Evolutionary conservation across 2,113 vertebrate genomes (phyloP), one percentile per base, ranked within the genome.

Genomic region (Daboia siamensis): DNA sequence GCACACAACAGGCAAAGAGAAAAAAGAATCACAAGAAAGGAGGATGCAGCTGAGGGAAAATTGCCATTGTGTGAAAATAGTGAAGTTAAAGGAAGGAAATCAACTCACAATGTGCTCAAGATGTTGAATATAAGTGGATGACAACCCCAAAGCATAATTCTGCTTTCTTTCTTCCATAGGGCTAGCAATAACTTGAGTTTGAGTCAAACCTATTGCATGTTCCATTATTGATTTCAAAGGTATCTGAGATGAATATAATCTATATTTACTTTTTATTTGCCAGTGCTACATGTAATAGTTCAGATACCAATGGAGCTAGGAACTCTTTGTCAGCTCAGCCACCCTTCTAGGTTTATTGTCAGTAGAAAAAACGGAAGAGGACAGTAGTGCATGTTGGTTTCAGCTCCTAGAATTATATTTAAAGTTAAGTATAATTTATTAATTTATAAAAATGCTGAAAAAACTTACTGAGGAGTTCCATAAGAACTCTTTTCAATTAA

Each of bases 31-130:
- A 94, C 87, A 92, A 92, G 64, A 23, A 56, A 64, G 89, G 39
- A 87, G 6, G 92, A 95, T 94, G 95, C 96, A 97, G 96, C 96
- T 96, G 96, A 88, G 44, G 80, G 57, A 92, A 56, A 95, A 95
- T 93, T 95, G 91, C 91, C 39, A 74, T 96, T 91, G 90, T 94
- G 55, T 94, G 80, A 95, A 92, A 96, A 90, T 93, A 96, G 94
- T 93, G 95, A 84, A 94, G 95, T 89, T 94, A 87, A 24, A 80
- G 92, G 93, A 94, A 94, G 93, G 69, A 95, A 96, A 54, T 90
- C 44, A 92, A 87, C 59, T 54, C 52, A 93, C 94, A 95, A 94
- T 91, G 93, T 92, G 85, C 87, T 48, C 90, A 52, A 39, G 39
- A 94, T 94, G 88, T 17, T 91, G 93, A 96, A 93, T 90, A 92